Percentiles rank a stretch among this genome's conserved stretches.
Conservation (phyloP, 2,888 invertebrate species). For the Sinopyrophorus schimmeli region DNA sequence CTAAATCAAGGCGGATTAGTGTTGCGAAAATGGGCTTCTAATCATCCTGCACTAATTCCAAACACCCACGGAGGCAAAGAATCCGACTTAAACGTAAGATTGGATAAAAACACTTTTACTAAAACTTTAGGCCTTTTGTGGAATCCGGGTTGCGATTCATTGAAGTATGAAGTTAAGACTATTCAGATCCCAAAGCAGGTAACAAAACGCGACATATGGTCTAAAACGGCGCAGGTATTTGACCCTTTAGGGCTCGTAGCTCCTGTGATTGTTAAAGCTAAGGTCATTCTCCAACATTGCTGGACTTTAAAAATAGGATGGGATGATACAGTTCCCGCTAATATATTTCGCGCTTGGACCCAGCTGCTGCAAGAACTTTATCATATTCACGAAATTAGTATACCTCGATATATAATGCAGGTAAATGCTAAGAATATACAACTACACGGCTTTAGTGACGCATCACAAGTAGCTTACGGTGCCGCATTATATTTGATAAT, state of each 20-base stretch:
- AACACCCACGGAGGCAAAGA: not conserved
- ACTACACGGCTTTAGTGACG: constrained; percentile 5
- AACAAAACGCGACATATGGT: constrained; percentile 3
- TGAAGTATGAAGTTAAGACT: constrained; percentile 1
- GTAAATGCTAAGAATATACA: not conserved
- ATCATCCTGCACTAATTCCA: constrained; percentile 1
- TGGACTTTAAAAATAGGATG: constrained; percentile 7
- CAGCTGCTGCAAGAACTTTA: not conserved
- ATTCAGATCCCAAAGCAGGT: not conserved
- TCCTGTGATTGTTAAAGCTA: constrained; percentile 1
- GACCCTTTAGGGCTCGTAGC: constrained; percentile 7
- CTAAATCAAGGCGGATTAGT: constrained; percentile 8
- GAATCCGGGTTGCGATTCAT: constrained; percentile 5
- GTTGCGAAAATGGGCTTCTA: constrained; percentile 15
- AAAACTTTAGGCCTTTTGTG: constrained; percentile 16
- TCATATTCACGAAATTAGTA: not conserved
- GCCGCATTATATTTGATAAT: not conserved
- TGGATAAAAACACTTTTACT: constrained; percentile 3
- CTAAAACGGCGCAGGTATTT: not conserved
- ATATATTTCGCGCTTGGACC: not conserved
- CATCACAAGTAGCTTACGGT: not conserved
- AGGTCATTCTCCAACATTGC: not conserved
- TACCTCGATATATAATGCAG: not conserved
- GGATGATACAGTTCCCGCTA: constrained; percentile 3
- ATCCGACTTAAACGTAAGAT: not conserved